Conservation (phyloP, 2,797 vertebrate species). For the Ceryle rudis region DNA sequence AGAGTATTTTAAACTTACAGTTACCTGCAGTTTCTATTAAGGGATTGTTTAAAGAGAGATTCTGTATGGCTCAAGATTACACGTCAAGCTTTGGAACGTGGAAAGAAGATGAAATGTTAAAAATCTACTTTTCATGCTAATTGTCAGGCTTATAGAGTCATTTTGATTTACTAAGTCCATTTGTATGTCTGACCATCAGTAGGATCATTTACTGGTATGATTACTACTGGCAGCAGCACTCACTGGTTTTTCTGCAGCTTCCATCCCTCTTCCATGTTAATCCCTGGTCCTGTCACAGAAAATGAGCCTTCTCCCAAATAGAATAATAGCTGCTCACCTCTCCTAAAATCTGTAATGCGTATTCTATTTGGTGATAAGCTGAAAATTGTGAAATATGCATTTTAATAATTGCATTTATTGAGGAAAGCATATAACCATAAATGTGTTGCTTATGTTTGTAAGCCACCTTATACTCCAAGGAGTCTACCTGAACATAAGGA, state of each 20-base stretch:
- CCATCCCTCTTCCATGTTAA: not conserved
- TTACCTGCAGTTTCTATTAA: not conserved
- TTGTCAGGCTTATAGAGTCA: not conserved
- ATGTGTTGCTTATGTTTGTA: not conserved
- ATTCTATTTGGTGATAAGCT: not conserved
- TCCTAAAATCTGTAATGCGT: accelerated
- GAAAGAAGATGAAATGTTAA: not conserved
- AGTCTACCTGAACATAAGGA: not conserved
- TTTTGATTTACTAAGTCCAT: not conserved
- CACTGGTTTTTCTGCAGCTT: not conserved
- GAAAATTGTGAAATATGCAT: not conserved
- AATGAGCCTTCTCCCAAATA: not conserved
- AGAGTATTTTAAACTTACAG: not conserved
- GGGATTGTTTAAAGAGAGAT: not conserved
- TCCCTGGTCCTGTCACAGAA: not conserved
- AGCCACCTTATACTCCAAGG: not conserved
- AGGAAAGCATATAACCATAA: not conserved
- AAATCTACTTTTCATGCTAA: not conserved
- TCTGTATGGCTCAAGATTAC: not conserved
- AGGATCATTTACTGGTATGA: not conserved
- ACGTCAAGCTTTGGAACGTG: not conserved
- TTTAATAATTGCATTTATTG: not conserved
- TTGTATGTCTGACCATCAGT: not conserved
- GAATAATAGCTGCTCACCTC: not conserved
- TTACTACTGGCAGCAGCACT: not conserved